Percentiles rank a stretch among this genome's conserved stretches.
phyloP scores from a whole-genome alignment of 2,113 vertebrate species.

The Suricata suricatta region DNA sequence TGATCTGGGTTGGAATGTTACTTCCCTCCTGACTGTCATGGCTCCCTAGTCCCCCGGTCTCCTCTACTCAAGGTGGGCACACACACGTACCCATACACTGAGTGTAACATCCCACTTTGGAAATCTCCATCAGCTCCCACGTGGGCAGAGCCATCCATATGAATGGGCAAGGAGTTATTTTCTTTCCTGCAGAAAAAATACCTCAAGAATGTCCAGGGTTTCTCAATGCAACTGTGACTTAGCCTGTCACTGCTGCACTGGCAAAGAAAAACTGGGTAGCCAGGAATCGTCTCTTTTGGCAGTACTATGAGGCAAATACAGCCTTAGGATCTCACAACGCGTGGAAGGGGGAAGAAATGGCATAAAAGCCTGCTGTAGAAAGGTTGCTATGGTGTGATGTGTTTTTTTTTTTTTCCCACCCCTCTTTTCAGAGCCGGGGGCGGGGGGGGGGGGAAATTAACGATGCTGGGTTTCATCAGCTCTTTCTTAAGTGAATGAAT shows the following conservation, averaged over 20 bases:
- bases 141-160: not conserved
- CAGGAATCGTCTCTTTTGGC: slow-evolving; percentile 33
- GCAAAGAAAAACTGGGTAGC: slow-evolving; percentile 32
- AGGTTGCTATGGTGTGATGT: slow-evolving; percentile 46
- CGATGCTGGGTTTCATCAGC: not conserved
- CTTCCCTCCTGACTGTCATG: not conserved
- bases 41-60: not conserved
- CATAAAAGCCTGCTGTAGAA: slow-evolving; percentile 17
- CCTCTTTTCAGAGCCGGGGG: slow-evolving; percentile 34
- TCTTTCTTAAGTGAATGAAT: slow-evolving; percentile 46
- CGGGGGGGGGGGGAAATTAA: slow-evolving; percentile 7
- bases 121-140: not conserved
- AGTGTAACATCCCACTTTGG: not conserved
- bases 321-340: not conserved
- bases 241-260: not conserved
- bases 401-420: not conserved
- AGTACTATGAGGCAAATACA: slow-evolving; percentile 19
- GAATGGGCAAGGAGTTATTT: slow-evolving; percentile 38
- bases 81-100: not conserved
- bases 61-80: not conserved
- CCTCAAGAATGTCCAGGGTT: not conserved
- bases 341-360: slow-evolving; percentile 53
- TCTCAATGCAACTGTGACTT: not conserved
- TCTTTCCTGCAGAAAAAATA: slow-evolving; percentile 48
- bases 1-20: not conserved